Conservation (phyloP, 2,888 invertebrate genomes). For the Cheilosia vernalis region DNA sequence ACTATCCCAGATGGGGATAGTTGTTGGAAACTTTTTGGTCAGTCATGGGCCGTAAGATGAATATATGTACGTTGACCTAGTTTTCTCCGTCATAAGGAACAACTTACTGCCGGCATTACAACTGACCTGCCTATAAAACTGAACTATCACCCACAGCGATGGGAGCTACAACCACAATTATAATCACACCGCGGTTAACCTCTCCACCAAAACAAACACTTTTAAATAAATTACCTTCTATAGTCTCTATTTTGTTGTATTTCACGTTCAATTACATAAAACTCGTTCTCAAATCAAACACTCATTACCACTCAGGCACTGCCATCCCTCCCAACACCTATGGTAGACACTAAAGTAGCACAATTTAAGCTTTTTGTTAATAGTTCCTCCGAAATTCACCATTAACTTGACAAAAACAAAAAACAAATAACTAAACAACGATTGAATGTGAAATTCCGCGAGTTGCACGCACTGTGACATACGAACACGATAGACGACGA, state of each 20-base stretch:
- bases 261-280: slow-evolving; percentile 28
- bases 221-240: slow-evolving; percentile 8
- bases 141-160: background rate
- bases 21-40: background rate
- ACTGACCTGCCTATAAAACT: background rate
- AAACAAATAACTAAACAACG: background rate
- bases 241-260: background rate
- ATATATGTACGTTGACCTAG: background rate
- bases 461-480: background rate
- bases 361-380: no score
- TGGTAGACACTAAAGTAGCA: no score
- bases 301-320: background rate
- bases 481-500: background rate
- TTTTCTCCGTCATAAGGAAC: background rate
- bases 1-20: background rate
- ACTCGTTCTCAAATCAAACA: background rate
- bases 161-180: background rate
- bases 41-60: background rate
- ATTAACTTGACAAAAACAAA: no score
- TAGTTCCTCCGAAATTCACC: no score
- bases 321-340: background rate
- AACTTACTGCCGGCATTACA: background rate
- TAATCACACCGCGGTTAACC: background rate
- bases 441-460: slow-evolving; percentile 12
- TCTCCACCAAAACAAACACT: background rate